Evolutionary conservation across 2,113 vertebrate species (phyloP), one percentile per base, ranked within the genome.

Genomic region (Daubentonia madagascariensis): DNA sequence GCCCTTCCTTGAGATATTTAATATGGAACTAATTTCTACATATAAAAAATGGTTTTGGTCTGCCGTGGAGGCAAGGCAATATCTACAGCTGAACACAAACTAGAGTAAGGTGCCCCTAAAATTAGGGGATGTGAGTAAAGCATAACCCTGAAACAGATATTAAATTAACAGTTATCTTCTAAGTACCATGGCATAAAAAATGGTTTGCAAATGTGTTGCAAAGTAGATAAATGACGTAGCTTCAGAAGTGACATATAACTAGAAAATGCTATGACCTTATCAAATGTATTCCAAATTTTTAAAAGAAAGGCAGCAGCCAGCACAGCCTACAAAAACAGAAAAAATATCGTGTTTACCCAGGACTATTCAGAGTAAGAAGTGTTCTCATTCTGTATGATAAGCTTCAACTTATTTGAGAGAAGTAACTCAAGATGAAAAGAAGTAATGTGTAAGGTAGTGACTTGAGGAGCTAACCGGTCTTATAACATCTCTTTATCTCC

Each of bases 241-340:
- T 35, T 90, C 35, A 86, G 89, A 94, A 92, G 3, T 83, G 79
- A 76, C n/a, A 72, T 25, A 28, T 59, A 94, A 88, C 32, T 75
- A 88, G n/a, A 87, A 81, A 95, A 95, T 94, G 43, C 35, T 76
- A 8, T 78, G 95, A 95, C 5, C 11, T 65, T 87, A 90, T 87
- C 59, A 96, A 85, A 68, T 89, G 65, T 43, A 87, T 65, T 93
- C 37, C 40, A 95, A 91, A 91, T 40, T 91, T 96, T 94, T 76
- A 96, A 96, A 10, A 80, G 57, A 91, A 97, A 91, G 72, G n/a
- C 16, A 97, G 67, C 25, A 89, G 61, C 3, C 35, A 78, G 52
- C 13, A 89, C 1, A 86, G 76, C 81, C 48, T 96, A 79, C 22
- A 95, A 83, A 95, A 96, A 59, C 7, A 95, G 91, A 59, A 50